These are phyloP conservation scores for Corvus cornix DNA, from an alignment of 2,113 vertebrate genomes.

Conservation along the genomic window DNA sequence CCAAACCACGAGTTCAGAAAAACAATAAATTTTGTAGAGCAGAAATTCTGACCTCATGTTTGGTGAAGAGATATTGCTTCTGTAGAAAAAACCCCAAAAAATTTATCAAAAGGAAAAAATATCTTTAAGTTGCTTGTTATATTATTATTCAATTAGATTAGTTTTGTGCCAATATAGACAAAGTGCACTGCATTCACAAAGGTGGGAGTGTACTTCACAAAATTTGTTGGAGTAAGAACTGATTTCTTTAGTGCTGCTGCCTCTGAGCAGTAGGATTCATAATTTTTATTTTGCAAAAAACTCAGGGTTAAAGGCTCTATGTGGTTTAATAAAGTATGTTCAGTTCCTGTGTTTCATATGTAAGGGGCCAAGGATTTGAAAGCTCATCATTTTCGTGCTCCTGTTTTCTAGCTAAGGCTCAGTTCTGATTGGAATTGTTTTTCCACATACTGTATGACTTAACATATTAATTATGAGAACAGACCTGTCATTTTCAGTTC, in stretches of 20 bases:
- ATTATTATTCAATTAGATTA: neutral
- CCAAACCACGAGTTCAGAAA: neutral
- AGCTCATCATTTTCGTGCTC: neutral
- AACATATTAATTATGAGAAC: neutral
- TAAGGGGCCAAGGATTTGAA: neutral
- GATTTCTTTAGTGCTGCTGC: neutral
- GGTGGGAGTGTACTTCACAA: neutral
- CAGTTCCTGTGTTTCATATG: neutral
- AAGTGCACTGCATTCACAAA: neutral
- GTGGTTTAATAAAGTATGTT: neutral
- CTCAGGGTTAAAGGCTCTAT: neutral
- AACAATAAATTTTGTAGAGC: neutral
- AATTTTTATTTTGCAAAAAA: neutral
- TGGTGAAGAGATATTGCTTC: neutral
- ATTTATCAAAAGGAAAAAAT: neutral
- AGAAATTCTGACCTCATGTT: neutral
- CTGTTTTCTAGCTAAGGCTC: neutral
- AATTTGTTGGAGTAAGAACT: neutral
- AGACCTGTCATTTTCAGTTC: neutral
- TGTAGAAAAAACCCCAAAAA: neutral
- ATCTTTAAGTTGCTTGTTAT: neutral
- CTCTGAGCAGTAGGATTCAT: neutral
- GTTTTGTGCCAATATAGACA: neutral
- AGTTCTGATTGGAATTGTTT: neutral
- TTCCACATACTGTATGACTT: neutral